Percentiles rank a stretch among this genome's conserved stretches.
These are phyloP conservation scores for Drosophila pegasa DNA, from an alignment of 2,888 invertebrate genomes.

Conservation along the genomic window DNA sequence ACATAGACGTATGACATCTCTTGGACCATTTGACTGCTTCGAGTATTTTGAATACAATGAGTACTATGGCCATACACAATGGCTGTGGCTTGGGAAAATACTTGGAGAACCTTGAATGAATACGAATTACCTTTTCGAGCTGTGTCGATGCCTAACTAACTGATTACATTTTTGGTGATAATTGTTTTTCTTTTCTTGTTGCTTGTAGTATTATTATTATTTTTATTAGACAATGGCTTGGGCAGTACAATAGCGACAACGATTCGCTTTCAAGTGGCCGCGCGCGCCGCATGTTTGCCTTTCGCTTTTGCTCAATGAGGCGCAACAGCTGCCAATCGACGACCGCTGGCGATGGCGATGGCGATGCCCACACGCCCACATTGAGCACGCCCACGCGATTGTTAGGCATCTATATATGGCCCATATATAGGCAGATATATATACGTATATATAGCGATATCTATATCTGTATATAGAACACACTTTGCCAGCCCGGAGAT, in stretches of 20 bases:
- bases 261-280: slow-evolving; percentile 65
- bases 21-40: not conserved
- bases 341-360: slow-evolving; percentile 22
- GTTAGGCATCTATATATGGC: slow-evolving; percentile 47
- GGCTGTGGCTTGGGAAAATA: slow-evolving; percentile 7
- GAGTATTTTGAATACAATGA: not conserved
- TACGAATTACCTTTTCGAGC: slow-evolving; percentile 6
- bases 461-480: slow-evolving; percentile 15
- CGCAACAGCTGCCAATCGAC: slow-evolving; percentile 70
- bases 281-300: slow-evolving; percentile 52
- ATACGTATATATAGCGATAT: not conserved
- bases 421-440: slow-evolving; percentile 37
- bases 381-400: slow-evolving; percentile 41
- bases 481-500: slow-evolving; percentile 28
- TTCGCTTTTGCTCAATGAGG: slow-evolving; percentile 74
- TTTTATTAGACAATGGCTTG: slow-evolving; percentile 29
- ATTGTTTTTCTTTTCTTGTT: slow-evolving; percentile 31
- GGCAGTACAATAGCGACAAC: slow-evolving; percentile 41
- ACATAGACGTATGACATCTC: not conserved
- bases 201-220: not conserved
- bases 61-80: not conserved
- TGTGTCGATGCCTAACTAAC: slow-evolving; percentile 6
- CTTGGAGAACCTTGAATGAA: slow-evolving; percentile 10
- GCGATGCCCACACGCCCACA: slow-evolving; percentile 44
- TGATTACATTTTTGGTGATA: slow-evolving; percentile 52